A percentile compares a stretch with the other conserved stretches of the same genome.
Evolutionary conservation across 2,888 invertebrate genomes (phyloP).

Genomic region (Agrotis ipsilon): DNA sequence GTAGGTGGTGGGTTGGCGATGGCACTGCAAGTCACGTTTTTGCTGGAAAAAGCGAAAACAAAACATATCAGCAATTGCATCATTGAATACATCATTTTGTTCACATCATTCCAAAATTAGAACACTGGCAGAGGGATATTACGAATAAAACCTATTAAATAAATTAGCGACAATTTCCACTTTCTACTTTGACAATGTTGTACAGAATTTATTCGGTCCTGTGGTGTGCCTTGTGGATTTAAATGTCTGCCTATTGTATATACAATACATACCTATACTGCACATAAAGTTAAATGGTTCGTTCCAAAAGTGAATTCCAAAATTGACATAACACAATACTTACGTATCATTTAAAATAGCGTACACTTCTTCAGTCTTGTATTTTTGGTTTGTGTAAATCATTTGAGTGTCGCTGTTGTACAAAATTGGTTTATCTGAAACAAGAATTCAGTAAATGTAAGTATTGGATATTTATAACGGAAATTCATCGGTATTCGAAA

Average conservation of each 20-base stretch:
- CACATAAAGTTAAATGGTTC: neutral
- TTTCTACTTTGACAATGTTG: too few species aligned
- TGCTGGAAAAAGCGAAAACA: constrained; percentile 76
- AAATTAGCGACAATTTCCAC: too few species aligned
- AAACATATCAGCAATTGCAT: neutral
- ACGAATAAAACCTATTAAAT: too few species aligned
- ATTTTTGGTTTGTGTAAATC: constrained; percentile 71
- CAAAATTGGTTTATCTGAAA: constrained; percentile 84
- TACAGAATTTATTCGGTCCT: too few species aligned
- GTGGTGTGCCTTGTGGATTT: too few species aligned
- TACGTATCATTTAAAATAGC: constrained; percentile 85
- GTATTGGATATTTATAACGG: neutral
- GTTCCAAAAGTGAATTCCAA: neutral
- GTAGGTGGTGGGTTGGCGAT: constrained; percentile 82
- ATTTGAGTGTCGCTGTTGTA: constrained; percentile 75
- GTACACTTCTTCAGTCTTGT: constrained; percentile 82
- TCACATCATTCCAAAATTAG: too few species aligned
- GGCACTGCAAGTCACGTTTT: constrained; percentile 84
- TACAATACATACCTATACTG: too few species aligned
- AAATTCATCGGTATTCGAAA: neutral
- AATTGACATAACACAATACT: constrained; percentile 64
- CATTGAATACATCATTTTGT: neutral
- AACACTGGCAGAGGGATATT: too few species aligned
- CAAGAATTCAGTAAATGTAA: neutral
- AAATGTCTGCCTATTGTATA: too few species aligned